Evolutionary conservation across 2,888 invertebrate genomes (phyloP), one percentile per base, ranked within the genome.

Genomic region (Acleris sparsana): DNA sequence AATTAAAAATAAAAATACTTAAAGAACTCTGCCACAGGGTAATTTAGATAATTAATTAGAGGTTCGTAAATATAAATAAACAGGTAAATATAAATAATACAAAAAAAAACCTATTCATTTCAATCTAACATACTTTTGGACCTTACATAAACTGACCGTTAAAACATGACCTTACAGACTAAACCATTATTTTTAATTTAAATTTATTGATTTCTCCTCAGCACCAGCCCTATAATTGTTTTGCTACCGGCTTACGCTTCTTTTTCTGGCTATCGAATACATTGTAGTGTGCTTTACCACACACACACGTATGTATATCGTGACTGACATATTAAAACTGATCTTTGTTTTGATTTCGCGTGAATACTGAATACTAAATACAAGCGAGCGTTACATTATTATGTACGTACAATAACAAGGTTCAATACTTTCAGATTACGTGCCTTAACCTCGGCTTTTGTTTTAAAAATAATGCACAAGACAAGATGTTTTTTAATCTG

Each of bases 191-290:
- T 9, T n/a, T 29, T 33, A 13, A 11, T 33, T 33, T 33, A 3
- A 11, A 13, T 11, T 39, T 39, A 13, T 39, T 39, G 72, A 71
- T 52, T 57, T 44, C 46, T 17, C 63, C 29, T 39, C 49, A 25
- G 5, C 16, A 56, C 74, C 3, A 79, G 68, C 77, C 84, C 85
- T 85, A 77, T 20, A 18, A 68, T 73, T 77, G 80, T 80, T 75
- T 75, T 71, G 85, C 85, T 82, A 83, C 85, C 69, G 81, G 69
- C 83, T 84, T 86, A 85, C 86, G 83, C 83, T 77, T 83, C 79
- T 83, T 80, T 82, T 78, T 80, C 76, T 79, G 74, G 57, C 53
- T 72, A 72, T 74, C 71, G 70, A 71, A 72, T 73, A 70, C 69
- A 70, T 72, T 70, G 69, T 65, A 66, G 70, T 52, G 56, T 64